phyloP scores from a whole-genome alignment of 2,888 invertebrate genomes.

The Leucophenga maculata region DNA sequence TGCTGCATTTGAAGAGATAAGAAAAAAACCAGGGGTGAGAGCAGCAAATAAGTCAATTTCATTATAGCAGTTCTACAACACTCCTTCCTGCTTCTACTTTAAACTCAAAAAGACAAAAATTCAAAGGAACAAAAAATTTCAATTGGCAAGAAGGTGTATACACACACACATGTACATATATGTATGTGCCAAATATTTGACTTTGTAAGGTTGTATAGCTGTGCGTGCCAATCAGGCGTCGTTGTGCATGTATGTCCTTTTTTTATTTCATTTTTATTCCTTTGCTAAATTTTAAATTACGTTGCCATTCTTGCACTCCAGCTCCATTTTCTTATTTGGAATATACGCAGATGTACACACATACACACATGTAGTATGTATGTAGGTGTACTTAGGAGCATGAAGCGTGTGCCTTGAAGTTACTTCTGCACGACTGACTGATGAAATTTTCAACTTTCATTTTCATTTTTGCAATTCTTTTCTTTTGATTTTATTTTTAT shows the following conservation, averaged over 20 bases:
- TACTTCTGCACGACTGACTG: slow-evolving; percentile 29
- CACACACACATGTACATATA: slow-evolving; percentile 59
- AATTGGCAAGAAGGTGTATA: slow-evolving; percentile 35
- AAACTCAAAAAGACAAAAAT: slow-evolving; percentile 39
- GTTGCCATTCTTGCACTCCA: slow-evolving; percentile 10
- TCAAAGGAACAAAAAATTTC: slow-evolving; percentile 25
- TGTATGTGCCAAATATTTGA: slow-evolving; percentile 61
- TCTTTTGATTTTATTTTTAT: slow-evolving; percentile 34
- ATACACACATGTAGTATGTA: not conserved
- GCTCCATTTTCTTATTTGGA: slow-evolving; percentile 41
- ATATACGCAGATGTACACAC: no score
- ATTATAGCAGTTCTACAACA: slow-evolving; percentile 45
- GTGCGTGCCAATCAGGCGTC: slow-evolving; percentile 63
- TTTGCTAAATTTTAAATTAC: slow-evolving; percentile 61
- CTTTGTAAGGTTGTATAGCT: slow-evolving; percentile 45
- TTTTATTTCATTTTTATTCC: slow-evolving; percentile 50
- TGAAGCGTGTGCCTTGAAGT: not conserved
- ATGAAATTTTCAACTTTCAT: slow-evolving; percentile 18
- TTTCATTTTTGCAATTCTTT: slow-evolving; percentile 41
- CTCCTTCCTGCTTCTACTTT: slow-evolving; percentile 33
- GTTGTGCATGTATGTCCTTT: slow-evolving; percentile 47
- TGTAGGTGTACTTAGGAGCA: slow-evolving; percentile 13
- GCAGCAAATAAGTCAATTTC: slow-evolving; percentile 53
- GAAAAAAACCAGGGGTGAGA: slow-evolving; percentile 14
- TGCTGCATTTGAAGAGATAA: not conserved